phyloP scores from a whole-genome alignment of 2,113 vertebrate species.

The Panthera leo region DNA sequence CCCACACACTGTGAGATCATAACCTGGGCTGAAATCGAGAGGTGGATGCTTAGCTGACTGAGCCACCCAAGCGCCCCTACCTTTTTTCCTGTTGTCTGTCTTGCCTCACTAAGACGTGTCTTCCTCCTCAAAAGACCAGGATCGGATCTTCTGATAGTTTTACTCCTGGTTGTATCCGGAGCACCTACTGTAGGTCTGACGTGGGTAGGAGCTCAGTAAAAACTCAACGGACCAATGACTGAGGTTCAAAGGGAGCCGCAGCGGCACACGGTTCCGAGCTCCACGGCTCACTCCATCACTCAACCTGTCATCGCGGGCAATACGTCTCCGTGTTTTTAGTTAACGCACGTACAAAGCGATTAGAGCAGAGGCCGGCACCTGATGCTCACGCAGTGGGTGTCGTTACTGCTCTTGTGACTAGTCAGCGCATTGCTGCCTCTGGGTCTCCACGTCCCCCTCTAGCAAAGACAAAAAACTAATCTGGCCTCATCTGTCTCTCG shows the following conservation, averaged over 20 bases:
- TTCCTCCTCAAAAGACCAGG: background rate
- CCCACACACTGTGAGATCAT: too few relatives aligned
- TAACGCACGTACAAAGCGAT: background rate
- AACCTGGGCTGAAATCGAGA: too few relatives aligned
- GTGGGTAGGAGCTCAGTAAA: background rate
- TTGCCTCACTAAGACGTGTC: background rate
- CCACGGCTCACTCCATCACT: background rate
- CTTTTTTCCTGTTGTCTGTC: background rate
- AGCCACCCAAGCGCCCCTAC: too few relatives aligned
- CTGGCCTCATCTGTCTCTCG: background rate
- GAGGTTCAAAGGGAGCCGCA: background rate
- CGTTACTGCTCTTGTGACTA: background rate
- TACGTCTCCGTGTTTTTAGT: background rate
- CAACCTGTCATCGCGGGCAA: background rate
- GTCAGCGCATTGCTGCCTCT: background rate
- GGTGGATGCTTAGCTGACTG: too few relatives aligned
- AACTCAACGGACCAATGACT: background rate
- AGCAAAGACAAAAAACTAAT: background rate
- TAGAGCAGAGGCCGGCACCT: background rate
- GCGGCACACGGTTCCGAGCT: background rate
- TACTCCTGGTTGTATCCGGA: background rate
- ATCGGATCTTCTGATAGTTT: background rate
- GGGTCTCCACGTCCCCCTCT: background rate
- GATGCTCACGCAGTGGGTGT: background rate
- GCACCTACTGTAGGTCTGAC: background rate